Base-by-base conservation (phyloP, 2,113 vertebrate genomes). In the Piaya cayana region DNA sequence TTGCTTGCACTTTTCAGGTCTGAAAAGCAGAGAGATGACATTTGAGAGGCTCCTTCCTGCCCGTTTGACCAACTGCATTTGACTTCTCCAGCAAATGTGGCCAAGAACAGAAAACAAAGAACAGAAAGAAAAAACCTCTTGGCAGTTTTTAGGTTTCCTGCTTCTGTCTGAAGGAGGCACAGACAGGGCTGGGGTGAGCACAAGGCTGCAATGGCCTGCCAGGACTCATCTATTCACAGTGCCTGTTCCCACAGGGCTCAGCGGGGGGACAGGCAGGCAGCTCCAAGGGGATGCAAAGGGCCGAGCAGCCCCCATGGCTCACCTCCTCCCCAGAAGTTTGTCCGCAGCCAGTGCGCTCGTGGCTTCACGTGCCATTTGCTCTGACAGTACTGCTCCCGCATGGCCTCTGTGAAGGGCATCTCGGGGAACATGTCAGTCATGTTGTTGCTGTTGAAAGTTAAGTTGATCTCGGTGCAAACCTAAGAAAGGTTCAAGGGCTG, bases 401-500 rank as follows among this genome's bases (percentile, higher is more conserved):
- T 96, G 3, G 70, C 69, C 49, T 98, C 97, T 0, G 98, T 98
- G 97, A 99, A 99, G 5, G 92, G 86, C 96, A 99, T 98, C 11
- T 83, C 94, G 0, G 99, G 99, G 91, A 99, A 99, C 98, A 99
- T 98, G 97, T 99, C 99, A 0, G 98, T 99, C 81, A 98, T 72
- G 0, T 99, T 99, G 98, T 99, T 99, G 97, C 98, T 99, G 92
- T 98, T 97, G 9, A 97, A 99, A 4, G 97, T 98, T 50, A 99
- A 92, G 92, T 98, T 98, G 29, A 99, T 98, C 97, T 99, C 99
- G 0, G 99, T 99, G 97, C 99, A 99, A 6, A 98, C 98, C 99
- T 99, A 89, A 7, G 89, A 78, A 21, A 78, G 27, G 32, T 25
- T 8, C 9, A 36, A 64, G 37, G 82, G 26, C 6, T 34, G 56